A percentile compares a stretch with the other conserved stretches of the same genome.
These are phyloP conservation scores for Eretmochelys imbricata DNA, from an alignment of 2,113 vertebrate species.

Conservation along the genomic window DNA sequence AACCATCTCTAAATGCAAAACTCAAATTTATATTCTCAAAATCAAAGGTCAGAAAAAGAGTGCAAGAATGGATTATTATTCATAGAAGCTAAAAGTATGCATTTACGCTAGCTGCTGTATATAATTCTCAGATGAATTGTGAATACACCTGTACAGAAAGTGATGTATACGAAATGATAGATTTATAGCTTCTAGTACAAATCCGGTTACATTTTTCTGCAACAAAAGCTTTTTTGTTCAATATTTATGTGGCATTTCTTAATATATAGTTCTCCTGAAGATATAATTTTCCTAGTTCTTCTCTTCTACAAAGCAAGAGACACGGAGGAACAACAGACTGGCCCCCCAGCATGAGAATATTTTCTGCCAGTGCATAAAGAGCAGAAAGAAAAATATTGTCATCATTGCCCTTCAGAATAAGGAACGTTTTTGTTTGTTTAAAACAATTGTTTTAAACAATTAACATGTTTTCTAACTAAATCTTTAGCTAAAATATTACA, in stretches of 20 bases:
- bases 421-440: not conserved
- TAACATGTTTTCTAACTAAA: not conserved
- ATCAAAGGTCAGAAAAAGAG: constrained; percentile 62
- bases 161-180: constrained; percentile 15
- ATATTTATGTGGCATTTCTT: constrained; percentile 25
- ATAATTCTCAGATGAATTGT: constrained; percentile 4
- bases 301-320: constrained; percentile 6
- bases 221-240: constrained; percentile 62
- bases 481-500: not conserved
- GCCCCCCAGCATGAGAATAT: constrained; percentile 50
- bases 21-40: constrained; percentile 48
- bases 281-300: constrained; percentile 24
- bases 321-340: constrained; percentile 51
- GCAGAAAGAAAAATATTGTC: constrained; percentile 20
- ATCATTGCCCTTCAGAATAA: constrained; percentile 26
- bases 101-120: constrained; percentile 7
- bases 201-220: constrained; percentile 16
- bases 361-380: not conserved
- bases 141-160: constrained; percentile 39
- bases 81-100: constrained; percentile 25
- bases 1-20: constrained; percentile 48
- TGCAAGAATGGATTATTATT: constrained; percentile 51
- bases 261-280: constrained; percentile 35
- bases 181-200: constrained; percentile 49
- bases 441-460: not conserved